Evolutionary conservation across 2,113 vertebrate species (phyloP).

Genomic region (Campylorhamphus procurvoides): DNA sequence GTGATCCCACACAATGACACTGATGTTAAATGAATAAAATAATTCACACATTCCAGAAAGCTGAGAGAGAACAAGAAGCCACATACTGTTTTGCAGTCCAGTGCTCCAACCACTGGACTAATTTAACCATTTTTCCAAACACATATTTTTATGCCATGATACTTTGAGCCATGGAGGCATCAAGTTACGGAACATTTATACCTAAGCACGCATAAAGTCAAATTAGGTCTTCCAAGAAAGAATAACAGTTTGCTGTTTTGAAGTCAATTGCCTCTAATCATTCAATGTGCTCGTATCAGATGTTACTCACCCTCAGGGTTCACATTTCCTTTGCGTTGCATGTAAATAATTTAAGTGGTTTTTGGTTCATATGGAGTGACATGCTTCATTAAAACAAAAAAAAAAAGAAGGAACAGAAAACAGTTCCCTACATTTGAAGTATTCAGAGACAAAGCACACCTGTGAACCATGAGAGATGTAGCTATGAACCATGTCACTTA

Average conservation of each 20-base stretch:
- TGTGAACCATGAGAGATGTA: background rate
- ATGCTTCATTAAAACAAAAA: background rate
- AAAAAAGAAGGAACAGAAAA: background rate
- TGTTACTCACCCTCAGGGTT: background rate
- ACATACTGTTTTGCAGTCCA: background rate
- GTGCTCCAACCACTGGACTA: background rate
- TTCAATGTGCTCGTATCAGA: accelerated
- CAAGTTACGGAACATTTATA: background rate
- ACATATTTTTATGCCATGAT: background rate
- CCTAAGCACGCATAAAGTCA: background rate
- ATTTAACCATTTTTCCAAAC: background rate
- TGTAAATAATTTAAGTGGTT: slow-evolving; percentile 9
- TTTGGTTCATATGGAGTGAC: background rate
- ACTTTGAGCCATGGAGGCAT: background rate
- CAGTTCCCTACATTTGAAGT: background rate
- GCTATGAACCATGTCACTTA: background rate
- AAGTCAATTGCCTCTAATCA: background rate
- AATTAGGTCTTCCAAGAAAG: background rate
- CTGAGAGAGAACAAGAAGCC: background rate
- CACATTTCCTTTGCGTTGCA: background rate
- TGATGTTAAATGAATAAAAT: background rate
- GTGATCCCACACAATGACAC: background rate
- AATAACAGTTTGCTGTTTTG: background rate
- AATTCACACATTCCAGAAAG: background rate
- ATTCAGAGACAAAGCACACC: background rate